phyloP scores from a whole-genome alignment of 2,797 vertebrate species.

The Coilia nasus region DNA sequence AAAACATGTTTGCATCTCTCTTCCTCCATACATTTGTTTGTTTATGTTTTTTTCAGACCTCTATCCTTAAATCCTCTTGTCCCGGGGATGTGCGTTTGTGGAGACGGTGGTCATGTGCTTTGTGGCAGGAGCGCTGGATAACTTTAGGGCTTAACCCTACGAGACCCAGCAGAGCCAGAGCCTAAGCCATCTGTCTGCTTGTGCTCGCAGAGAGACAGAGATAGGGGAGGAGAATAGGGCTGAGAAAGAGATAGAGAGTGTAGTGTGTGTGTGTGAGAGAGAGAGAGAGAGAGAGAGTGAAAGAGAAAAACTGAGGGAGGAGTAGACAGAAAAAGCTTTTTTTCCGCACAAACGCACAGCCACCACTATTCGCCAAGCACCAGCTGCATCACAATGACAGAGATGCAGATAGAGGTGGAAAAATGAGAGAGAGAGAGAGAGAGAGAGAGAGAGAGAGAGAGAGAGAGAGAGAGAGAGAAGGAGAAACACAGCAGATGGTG shows the following conservation, averaged over 20 bases:
- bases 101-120: slow-evolving; percentile 13
- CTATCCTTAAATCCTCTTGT: slow-evolving; percentile 34
- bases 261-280: background rate
- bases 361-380: background rate
- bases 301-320: background rate
- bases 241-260: background rate
- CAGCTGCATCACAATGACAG: slow-evolving; percentile 15
- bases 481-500: background rate
- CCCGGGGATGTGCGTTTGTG: slow-evolving; percentile 5
- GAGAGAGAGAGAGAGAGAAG: background rate
- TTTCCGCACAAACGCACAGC: background rate
- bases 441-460: slow-evolving; percentile 3
- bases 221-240: background rate
- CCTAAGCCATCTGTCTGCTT: slow-evolving; percentile 13
- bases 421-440: background rate
- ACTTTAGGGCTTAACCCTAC: slow-evolving; percentile 31
- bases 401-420: background rate
- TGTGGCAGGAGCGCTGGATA: slow-evolving; percentile 26
- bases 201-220: background rate
- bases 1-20: background rate
- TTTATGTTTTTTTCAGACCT: slow-evolving; percentile 12
- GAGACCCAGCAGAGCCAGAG: background rate
- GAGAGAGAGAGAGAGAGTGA: background rate
- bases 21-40: slow-evolving; percentile 6
- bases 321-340: background rate